phyloP scores from a whole-genome alignment of 2,888 invertebrate genomes.

The Cinara cedri region DNA sequence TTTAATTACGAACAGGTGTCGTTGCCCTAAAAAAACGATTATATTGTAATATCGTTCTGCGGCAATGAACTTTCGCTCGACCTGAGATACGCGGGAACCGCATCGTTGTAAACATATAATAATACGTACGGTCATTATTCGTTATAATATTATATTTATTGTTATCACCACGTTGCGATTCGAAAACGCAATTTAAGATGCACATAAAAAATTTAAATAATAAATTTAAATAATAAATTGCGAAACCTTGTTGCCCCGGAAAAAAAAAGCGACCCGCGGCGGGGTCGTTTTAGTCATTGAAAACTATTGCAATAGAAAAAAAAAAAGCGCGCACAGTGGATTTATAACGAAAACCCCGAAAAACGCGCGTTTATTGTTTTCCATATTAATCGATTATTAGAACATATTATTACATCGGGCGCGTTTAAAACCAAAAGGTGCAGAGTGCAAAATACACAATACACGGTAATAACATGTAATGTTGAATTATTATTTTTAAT shows the following conservation, averaged over 20 bases:
- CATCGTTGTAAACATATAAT: background rate
- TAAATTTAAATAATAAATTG: no score
- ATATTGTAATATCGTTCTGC: conserved; percentile 34
- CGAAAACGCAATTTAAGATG: conserved; percentile 27
- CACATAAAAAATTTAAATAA: background rate
- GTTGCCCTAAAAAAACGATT: conserved; percentile 32
- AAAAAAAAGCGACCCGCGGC: conserved; percentile 3
- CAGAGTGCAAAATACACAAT: conserved; percentile 1
- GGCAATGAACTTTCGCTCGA: conserved; percentile 52
- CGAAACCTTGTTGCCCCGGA: background rate
- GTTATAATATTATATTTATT: no score
- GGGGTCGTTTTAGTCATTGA: conserved; percentile 3
- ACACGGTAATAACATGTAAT: background rate
- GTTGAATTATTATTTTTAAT: background rate
- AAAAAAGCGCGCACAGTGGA: no score
- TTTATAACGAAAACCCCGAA: no score
- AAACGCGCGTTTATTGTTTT: background rate
- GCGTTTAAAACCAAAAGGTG: background rate
- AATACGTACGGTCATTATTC: background rate
- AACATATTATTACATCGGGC: background rate
- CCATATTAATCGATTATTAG: background rate
- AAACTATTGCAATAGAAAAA: background rate
- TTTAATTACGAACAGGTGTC: conserved; percentile 53
- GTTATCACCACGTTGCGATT: background rate
- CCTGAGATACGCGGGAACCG: conserved; percentile 33